phyloP scores from a whole-genome alignment of 2,113 vertebrate species.

The Grallaria varia region DNA sequence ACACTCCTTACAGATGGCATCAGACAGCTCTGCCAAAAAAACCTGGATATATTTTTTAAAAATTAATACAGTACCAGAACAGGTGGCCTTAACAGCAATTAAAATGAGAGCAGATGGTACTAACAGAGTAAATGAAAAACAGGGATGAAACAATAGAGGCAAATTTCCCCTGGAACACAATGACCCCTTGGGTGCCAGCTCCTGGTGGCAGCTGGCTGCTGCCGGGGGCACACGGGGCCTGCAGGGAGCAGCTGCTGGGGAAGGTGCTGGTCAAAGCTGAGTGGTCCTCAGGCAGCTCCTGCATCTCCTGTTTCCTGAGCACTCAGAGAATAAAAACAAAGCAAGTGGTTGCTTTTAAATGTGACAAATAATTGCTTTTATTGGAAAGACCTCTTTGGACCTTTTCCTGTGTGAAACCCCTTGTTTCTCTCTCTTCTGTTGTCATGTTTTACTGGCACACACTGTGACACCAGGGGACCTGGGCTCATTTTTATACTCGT shows the following conservation, averaged over 20 bases:
- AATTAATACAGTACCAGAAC: background rate
- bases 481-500: conserved; percentile 27
- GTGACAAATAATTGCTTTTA: background rate
- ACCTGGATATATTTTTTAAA: background rate
- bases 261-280: background rate
- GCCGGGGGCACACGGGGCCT: background rate
- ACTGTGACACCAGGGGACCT: conserved; percentile 47
- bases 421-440: background rate
- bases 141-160: background rate
- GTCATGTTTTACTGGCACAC: background rate
- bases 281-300: background rate
- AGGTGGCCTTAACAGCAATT: background rate
- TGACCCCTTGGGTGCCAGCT: background rate
- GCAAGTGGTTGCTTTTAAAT: background rate
- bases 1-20: background rate
- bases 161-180: conserved; percentile 4
- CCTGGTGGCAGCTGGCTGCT: conserved; percentile 37
- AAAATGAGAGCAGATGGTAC: conserved; percentile 14
- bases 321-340: background rate
- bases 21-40: background rate
- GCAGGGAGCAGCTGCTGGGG: background rate
- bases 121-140: background rate
- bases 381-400: background rate
- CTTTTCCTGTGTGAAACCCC: background rate
- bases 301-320: background rate